Conservation (phyloP, 1,140 invertebrate species). For the Cherax quadricarinatus region DNA sequence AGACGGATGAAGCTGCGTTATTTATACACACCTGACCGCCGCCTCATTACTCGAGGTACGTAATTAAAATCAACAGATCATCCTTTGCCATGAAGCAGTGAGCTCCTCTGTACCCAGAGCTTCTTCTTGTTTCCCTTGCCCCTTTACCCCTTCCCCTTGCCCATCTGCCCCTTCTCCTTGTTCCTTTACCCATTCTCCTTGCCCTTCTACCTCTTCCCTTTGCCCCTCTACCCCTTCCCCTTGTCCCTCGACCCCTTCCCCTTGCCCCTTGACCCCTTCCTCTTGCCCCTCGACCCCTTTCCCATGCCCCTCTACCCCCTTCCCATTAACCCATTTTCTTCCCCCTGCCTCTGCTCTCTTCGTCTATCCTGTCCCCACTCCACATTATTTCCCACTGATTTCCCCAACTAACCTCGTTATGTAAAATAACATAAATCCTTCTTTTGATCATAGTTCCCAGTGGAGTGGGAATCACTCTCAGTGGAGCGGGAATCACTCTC, state of each 20-base stretch:
- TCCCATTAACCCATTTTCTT: background rate
- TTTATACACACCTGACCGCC: constrained; percentile 14
- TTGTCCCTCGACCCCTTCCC: background rate
- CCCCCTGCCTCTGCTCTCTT: too few species aligned
- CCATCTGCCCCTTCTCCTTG: background rate
- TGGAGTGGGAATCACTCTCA: too few species aligned
- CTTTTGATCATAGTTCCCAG: too few species aligned
- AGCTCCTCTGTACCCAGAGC: too few species aligned
- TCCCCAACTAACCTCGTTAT: background rate
- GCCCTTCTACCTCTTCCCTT: background rate
- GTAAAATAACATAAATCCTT: background rate
- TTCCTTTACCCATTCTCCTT: background rate
- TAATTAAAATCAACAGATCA: constrained; percentile 39
- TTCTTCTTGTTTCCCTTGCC: background rate
- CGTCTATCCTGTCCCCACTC: too few species aligned
- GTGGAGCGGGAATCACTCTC: too few species aligned
- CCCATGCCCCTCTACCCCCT: background rate
- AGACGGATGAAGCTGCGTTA: background rate
- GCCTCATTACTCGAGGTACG: constrained; percentile 44
- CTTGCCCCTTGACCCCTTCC: background rate
- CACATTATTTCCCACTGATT: background rate
- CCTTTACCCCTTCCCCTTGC: constrained; percentile 3
- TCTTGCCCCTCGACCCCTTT: background rate
- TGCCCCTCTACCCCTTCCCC: background rate
- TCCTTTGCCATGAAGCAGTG: background rate